A percentile compares a stretch with the other conserved stretches of the same genome.
phyloP scores from a whole-genome alignment of 2,888 invertebrate species.

The Sericinus montela region DNA sequence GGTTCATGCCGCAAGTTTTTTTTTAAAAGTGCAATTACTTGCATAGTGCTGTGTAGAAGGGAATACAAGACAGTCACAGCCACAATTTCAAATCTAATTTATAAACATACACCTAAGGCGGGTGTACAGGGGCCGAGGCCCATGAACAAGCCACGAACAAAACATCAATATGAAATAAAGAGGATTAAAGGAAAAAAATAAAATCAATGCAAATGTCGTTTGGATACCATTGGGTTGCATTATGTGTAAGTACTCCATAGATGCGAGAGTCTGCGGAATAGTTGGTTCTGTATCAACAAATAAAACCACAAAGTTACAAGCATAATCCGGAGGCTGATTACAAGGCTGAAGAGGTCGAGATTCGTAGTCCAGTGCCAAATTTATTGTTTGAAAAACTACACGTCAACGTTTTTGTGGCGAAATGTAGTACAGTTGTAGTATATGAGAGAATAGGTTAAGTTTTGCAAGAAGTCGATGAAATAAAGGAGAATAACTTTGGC shows the following conservation, averaged over 20 bases:
- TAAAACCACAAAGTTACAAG: conserved; percentile 72
- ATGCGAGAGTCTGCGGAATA: conserved; percentile 74
- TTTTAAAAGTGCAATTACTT: conserved; percentile 39
- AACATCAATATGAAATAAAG: conserved; percentile 34
- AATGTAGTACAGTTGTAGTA: no score
- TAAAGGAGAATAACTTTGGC: conserved; percentile 1
- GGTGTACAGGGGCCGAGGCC: conserved; percentile 34
- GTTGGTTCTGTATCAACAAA: conserved; percentile 76
- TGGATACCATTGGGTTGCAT: conserved; percentile 76
- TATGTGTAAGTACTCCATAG: conserved; percentile 77
- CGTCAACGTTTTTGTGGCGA: no score
- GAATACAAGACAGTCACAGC: conserved; percentile 68
- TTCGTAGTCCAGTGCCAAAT: conserved; percentile 24
- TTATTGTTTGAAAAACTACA: no score
- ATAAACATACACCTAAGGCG: conserved; percentile 47
- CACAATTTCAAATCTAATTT: conserved; percentile 64
- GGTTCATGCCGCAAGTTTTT: conserved; percentile 57
- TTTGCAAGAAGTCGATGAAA: no score
- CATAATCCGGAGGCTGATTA: conserved; percentile 45
- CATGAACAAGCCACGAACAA: conserved; percentile 41
- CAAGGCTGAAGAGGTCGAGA: conserved; percentile 20
- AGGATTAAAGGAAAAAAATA: conserved; percentile 39
- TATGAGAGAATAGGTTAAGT: no score
- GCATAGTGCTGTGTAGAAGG: conserved; percentile 39
- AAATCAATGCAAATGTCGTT: conserved; percentile 60